These are phyloP conservation scores for Drosophila eohydei DNA, from an alignment of 2,888 invertebrate genomes.

Conservation along the genomic window DNA sequence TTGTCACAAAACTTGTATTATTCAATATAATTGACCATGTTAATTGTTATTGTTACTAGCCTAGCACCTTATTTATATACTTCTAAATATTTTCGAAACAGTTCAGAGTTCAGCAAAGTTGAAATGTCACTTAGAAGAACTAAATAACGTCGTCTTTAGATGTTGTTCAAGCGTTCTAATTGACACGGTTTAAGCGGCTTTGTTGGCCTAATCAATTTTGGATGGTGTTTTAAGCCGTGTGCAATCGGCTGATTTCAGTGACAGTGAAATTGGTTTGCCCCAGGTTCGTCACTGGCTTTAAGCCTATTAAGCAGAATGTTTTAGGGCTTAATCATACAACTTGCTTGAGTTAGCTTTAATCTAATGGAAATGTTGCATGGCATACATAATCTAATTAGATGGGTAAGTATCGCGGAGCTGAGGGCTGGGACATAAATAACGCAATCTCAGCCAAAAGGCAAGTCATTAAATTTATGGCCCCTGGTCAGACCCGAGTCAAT, in stretches of 20 bases:
- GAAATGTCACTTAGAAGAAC: constrained; percentile 4
- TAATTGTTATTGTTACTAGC: not conserved
- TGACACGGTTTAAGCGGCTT: constrained; percentile 60
- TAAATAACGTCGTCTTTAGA: constrained; percentile 7
- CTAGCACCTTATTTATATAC: not conserved
- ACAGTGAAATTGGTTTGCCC: constrained; percentile 35
- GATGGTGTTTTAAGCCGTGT: constrained; percentile 24
- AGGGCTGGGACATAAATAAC: constrained; percentile 64
- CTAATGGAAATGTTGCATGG: constrained; percentile 31
- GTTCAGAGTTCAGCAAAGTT: not conserved
- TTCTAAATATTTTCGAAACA: not conserved
- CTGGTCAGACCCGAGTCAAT: constrained; percentile 45
- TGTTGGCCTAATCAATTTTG: constrained; percentile 32
- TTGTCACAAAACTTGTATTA: not conserved
- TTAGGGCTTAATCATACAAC: constrained; percentile 25
- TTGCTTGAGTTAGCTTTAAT: constrained; percentile 26
- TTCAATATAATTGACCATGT: not conserved
- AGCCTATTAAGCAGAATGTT: constrained; percentile 55
- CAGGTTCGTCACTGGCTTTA: constrained; percentile 14
- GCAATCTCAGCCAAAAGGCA: constrained; percentile 68
- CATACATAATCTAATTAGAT: constrained; percentile 71
- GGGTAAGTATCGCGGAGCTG: constrained; percentile 13
- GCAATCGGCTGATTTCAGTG: constrained; percentile 21
- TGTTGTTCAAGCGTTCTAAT: constrained; percentile 43
- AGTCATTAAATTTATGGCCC: constrained; percentile 74